Percentiles rank a stretch among this genome's conserved stretches.
Conservation (phyloP, 2,113 vertebrate species). For the Gopherus evgoodei region DNA sequence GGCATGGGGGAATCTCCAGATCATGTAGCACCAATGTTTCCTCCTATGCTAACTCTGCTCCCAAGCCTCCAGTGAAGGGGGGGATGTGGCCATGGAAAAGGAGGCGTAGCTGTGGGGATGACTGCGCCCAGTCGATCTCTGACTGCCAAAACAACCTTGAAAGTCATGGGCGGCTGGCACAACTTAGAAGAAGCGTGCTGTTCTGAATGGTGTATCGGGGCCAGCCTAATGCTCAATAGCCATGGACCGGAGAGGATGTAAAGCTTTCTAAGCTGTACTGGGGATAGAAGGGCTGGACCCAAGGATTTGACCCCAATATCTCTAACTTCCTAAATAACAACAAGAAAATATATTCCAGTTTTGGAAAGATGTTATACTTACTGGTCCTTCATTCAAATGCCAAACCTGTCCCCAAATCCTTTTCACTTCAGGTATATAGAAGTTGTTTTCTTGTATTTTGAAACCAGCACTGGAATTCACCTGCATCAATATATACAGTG, state of each 20-base stretch:
- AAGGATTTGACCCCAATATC: neutral
- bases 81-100: too few species aligned
- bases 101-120: too few species aligned
- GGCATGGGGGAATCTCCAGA: neutral
- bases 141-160: too few species aligned
- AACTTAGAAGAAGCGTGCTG: neutral
- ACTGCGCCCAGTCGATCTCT: too few species aligned
- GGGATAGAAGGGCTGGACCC: neutral
- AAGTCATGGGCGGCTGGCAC: too few species aligned
- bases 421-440: conserved; percentile 23
- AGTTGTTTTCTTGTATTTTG: conserved; percentile 28
- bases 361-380: conserved; percentile 49
- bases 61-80: too few species aligned
- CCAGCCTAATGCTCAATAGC: neutral
- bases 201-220: neutral
- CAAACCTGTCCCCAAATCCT: fast-evolving
- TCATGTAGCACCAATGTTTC: too few species aligned
- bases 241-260: neutral
- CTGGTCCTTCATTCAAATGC: fast-evolving
- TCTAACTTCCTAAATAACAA: neutral
- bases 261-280: neutral
- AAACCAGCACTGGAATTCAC: conserved; percentile 63
- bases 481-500: neutral
- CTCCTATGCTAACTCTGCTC: too few species aligned
- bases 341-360: neutral